These are phyloP conservation scores for Lagria hirta DNA, from an alignment of 2,888 invertebrate genomes.

Conservation along the genomic window DNA sequence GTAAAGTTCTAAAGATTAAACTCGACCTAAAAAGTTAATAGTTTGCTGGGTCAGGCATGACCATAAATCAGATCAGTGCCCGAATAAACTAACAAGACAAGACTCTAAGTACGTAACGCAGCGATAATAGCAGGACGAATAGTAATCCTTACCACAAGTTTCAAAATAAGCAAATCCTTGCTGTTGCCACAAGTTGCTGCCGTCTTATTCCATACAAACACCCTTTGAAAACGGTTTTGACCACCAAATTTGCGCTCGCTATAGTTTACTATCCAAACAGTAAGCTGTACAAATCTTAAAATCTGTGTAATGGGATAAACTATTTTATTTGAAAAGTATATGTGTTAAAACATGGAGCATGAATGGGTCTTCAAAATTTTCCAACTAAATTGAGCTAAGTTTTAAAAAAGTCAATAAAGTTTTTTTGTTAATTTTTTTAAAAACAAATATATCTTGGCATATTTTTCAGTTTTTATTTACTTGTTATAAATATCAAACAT, in stretches of 20 bases:
- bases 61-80: constrained; percentile 17
- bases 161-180: constrained; percentile 31
- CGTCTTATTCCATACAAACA: constrained; percentile 8
- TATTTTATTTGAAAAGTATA: too few relatives aligned
- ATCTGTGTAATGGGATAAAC: too few relatives aligned
- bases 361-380: too few relatives aligned
- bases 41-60: constrained; percentile 15
- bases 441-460: too few relatives aligned
- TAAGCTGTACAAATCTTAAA: constrained; percentile 17
- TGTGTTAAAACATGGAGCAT: too few relatives aligned
- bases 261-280: constrained; percentile 15
- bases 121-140: constrained; percentile 33
- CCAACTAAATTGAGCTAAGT: too few relatives aligned
- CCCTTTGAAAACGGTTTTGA: constrained; percentile 13
- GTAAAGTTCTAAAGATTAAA: too few relatives aligned
- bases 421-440: too few relatives aligned
- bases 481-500: too few relatives aligned
- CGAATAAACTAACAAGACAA: constrained; percentile 19
- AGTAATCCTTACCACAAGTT: constrained; percentile 37
- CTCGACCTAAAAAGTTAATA: constrained; percentile 8
- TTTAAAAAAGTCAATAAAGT: too few relatives aligned
- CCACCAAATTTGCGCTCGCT: constrained; percentile 9
- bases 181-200: constrained; percentile 19
- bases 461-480: too few relatives aligned
- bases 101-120: constrained; percentile 31